Base-by-base conservation (phyloP, 1,140 invertebrate genomes). In the Chionoecetes opilio region DNA sequence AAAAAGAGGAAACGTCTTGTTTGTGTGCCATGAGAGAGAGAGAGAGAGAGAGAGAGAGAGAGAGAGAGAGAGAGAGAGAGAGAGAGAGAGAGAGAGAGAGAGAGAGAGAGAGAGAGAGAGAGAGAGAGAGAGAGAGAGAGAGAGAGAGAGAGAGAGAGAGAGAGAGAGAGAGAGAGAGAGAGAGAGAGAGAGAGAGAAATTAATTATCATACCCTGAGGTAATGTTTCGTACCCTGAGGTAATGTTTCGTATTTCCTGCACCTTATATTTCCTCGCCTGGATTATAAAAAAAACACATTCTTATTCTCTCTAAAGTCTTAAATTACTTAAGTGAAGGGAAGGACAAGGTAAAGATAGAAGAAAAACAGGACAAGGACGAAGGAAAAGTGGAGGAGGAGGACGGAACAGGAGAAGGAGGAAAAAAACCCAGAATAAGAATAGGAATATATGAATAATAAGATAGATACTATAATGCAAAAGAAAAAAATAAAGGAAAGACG, bases 1-100 rank as follows among this genome's bases (percentile, higher is more conserved):
- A 14, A 46, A 46, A 46, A 46, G n/a, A n/a, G n/a, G n/a, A n/a
- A n/a, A n/a, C n/a, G n/a, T n/a, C n/a, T n/a, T n/a, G n/a, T n/a
- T n/a, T n/a, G n/a, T n/a, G n/a, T n/a, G n/a, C n/a, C n/a, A n/a
- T 8, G 41, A 46, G 53, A 63, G 63, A 75, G 63, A 75, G 63
- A 75, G 63, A 75, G 63, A 75, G 63, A 75, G 63, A 75, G 63
- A 75, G 63, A 75, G 63, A 75, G 63, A 75, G 63, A 75, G 63
- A 75, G 63, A 75, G 63, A 75, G 63, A 75, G 63, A 75, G 63
- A 75, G 63, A 75, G 63, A 75, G 63, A 75, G 63, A 75, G 63
- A 75, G 63, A 75, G 63, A 75, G 63, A 75, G 63, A 75, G 63
- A 75, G 63, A 75, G 63, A 75, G 63, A 75, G 63, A 75, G 63